Evolutionary conservation across 1,140 invertebrate species (phyloP).

Genomic region (Aphelinus certus): DNA sequence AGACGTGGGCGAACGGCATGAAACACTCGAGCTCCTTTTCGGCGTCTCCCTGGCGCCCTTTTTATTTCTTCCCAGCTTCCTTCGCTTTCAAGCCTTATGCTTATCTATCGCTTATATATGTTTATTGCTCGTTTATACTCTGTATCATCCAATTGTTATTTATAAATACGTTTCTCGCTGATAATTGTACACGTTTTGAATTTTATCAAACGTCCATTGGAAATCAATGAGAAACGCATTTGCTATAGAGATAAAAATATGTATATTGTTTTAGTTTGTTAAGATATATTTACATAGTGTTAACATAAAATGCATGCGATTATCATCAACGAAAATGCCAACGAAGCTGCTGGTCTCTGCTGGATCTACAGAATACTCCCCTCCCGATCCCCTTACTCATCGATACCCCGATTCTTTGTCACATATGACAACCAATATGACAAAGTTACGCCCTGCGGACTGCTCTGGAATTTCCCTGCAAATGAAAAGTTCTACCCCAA

Average conservation of each 20-base stretch:
- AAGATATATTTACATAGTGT: no score
- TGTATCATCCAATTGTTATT: no score
- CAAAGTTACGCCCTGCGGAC: constrained; percentile 1
- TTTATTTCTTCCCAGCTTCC: not conserved
- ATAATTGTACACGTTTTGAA: no score
- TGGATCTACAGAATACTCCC: not conserved
- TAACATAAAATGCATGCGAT: no score
- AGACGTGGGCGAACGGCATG: not conserved
- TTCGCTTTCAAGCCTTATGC: not conserved
- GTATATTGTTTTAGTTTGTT: no score
- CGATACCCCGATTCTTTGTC: not conserved
- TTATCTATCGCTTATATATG: not conserved
- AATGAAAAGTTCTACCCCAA: not conserved
- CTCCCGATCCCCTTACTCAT: not conserved
- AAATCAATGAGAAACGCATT: no score
- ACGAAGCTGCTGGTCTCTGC: not conserved
- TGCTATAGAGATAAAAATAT: no score
- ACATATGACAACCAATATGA: not conserved
- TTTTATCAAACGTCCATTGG: no score
- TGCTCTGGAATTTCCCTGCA: not conserved
- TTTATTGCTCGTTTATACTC: not conserved
- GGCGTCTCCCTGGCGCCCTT: constrained; percentile 1
- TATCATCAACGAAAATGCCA: no score
- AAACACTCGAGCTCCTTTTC: constrained; percentile 7
- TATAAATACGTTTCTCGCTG: no score